phyloP scores from a whole-genome alignment of 1,140 invertebrate genomes.

The Drosophila repleta region DNA sequence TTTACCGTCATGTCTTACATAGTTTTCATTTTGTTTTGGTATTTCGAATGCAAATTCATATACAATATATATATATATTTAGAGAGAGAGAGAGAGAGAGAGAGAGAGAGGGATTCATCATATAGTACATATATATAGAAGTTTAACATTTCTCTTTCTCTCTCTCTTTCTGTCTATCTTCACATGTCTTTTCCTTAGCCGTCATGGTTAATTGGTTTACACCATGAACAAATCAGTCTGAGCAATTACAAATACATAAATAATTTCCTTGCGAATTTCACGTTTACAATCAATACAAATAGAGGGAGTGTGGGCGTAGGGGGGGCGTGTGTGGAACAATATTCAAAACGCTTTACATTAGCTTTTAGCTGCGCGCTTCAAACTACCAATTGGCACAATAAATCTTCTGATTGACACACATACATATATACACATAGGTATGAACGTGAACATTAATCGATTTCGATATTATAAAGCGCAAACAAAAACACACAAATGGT shows the following conservation, averaged over 20 bases:
- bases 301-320: too few species aligned
- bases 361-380: constrained; percentile 43
- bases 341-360: constrained; percentile 13
- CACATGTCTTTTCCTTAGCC: constrained; percentile 16
- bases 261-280: constrained; percentile 53
- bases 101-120: constrained; percentile 15
- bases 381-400: constrained; percentile 73
- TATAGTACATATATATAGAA: too few species aligned
- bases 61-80: constrained; percentile 10
- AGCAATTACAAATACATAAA: constrained; percentile 67
- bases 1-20: constrained; percentile 1
- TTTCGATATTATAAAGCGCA: neutral
- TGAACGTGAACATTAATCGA: constrained; percentile 3
- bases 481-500: neutral
- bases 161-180: too few species aligned
- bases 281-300: constrained; percentile 6
- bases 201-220: constrained; percentile 8
- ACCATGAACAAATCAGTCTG: constrained; percentile 71
- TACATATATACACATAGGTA: too few species aligned
- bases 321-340: neutral
- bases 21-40: constrained; percentile 33
- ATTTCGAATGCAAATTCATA: constrained; percentile 37
- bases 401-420: constrained; percentile 28
- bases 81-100: constrained; percentile 23
- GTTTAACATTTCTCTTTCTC: constrained; percentile 12